Evolutionary conservation across 1,140 invertebrate genomes (phyloP), one percentile per base, ranked within the genome.

Genomic region (Schlechtendalia chinensis): DNA sequence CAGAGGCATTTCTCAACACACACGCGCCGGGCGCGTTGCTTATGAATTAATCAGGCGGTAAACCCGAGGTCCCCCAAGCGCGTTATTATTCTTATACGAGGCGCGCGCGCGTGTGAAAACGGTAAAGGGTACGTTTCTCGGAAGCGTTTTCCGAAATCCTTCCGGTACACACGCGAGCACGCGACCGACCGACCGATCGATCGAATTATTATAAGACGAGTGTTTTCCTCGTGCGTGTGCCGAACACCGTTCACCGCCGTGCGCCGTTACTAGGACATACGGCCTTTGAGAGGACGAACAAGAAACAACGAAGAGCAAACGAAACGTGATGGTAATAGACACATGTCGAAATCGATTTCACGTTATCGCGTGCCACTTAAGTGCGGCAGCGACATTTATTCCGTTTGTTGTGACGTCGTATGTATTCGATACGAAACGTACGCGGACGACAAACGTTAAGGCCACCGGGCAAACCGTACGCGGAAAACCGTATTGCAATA

Each of bases 11-110:
- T 45, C 39, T 47, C n/a, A 5, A 22, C 24, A 22, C 71, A 27
- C 24, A 32, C 22, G 22, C 24, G 54, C 1, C 14, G 22, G 58
- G 24, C 24, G 74, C 74, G 47, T 79, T 79, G 61, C 74, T 79
- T 79, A 79, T 79, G 74, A 79, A 79, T 79, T 79, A 79, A 79
- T 79, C 74, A 79, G 32, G 54, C 72, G 72, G 72, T 75, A 75
- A 79, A 79, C 74, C 58, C 16, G 22, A 79, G 50, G 74, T 79
- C 56, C 58, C 74, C 39, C 39, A 47, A 50, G 39, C 45, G 39
- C 74, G 17, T 79, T 61, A 79, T 79, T 79, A 79, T 79, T 79
- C 74, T 72, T 72, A 69, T 69, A 69, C 24, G 22, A 29, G 29
- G 16, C 19, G 16, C 16, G 16, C 16, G 53, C 14, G 47, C 19